Base-by-base conservation (phyloP, 2,888 invertebrate genomes). In the Pammene fasciana region DNA sequence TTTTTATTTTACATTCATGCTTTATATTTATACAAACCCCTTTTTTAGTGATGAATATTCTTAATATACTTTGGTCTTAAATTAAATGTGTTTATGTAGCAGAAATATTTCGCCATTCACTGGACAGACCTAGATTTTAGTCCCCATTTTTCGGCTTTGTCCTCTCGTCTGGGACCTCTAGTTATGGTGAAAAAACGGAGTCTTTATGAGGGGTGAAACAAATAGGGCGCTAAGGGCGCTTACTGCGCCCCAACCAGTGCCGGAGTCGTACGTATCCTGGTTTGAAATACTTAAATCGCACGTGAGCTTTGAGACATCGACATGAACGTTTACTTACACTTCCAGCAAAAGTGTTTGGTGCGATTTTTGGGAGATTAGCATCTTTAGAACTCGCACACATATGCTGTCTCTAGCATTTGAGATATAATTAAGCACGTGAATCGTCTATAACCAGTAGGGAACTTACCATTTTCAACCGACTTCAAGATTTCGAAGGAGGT, bases 101-200 rank as follows among this genome's bases (percentile, higher is more conserved):
- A 26, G 50, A 18, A n/a, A 50, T 50, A 18, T 54, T n/a, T n/a
- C n/a, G 1, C 54, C 34, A 9, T 14, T 46, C 14, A 8, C 6
- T n/a, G n/a, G 59, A 45, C 59, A 59, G 18, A 50, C 13, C 13
- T 10, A 9, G 4, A 60, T 34, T 36, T 36, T 38, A 38, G 9
- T 38, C 7, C 14, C 8, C 14, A 14, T n/a, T 59, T 18, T 14
- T 5, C 9, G n/a, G 5, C n/a, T 7, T 18, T 14, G 5, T 6
- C 36, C 41, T 41, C 18, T 13, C 13, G 41, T 8, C 14, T 50
- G 50, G 13, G 13, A 8, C 18, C 9, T 9, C 36, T 0, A 13
- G 50, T 52, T 52, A 62, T 62, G 41, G 50, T 62, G 41, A 62
- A 62, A 62, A 48, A 50, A 61, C 18, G 18, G 26, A 48, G 38